Conservation (phyloP, 1,140 invertebrate species). For the Palaemon carinicauda region DNA sequence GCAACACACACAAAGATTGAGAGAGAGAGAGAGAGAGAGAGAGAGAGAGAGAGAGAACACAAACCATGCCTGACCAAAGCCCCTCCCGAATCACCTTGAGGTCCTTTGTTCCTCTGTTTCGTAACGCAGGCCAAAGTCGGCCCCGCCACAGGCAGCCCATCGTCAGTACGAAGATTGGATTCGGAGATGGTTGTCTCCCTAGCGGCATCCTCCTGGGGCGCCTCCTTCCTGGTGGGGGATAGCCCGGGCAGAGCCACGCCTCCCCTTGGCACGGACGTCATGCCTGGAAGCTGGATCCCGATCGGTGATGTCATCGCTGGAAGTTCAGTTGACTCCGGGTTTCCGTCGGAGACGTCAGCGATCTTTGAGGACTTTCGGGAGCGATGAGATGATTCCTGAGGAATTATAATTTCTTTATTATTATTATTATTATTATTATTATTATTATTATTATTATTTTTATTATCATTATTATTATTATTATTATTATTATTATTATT, state of each 20-base stretch:
- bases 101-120: slow-evolving; percentile 31
- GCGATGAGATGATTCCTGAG: too few species aligned
- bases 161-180: background rate
- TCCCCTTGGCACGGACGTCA: background rate
- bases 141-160: slow-evolving; percentile 10
- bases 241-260: slow-evolving; percentile 29
- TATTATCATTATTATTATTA: too few species aligned
- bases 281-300: too few species aligned
- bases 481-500: too few species aligned
- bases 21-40: too few species aligned
- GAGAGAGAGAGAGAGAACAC: too few species aligned
- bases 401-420: too few species aligned
- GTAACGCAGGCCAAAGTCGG: slow-evolving; percentile 33
- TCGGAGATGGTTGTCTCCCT: background rate
- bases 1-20: too few species aligned
- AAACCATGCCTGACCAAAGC: background rate
- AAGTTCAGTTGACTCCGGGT: background rate
- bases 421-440: too few species aligned
- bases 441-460: too few species aligned
- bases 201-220: background rate
- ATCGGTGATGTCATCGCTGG: background rate
- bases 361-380: background rate
- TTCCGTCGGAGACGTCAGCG: background rate
- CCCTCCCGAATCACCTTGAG: slow-evolving; percentile 19
- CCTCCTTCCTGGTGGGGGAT: background rate